Evolutionary conservation across 2,888 invertebrate genomes (phyloP).

Genomic region (Oxytorus armatus): DNA sequence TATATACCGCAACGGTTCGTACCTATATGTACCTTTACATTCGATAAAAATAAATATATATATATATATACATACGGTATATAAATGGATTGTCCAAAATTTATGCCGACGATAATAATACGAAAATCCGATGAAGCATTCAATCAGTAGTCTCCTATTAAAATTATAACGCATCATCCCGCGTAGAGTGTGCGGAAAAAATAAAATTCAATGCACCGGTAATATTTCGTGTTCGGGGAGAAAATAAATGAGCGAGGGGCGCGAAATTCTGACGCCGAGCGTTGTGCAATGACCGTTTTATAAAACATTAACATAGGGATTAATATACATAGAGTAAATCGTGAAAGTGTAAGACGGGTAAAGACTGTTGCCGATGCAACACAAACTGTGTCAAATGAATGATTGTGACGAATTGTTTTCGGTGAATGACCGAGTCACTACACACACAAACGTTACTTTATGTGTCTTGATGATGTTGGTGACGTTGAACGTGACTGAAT

Average conservation of each 20-base stretch:
- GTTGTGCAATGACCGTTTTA: background rate
- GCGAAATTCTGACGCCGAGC: slow-evolving; percentile 21
- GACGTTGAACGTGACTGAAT: slow-evolving; percentile 59
- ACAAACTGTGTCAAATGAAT: slow-evolving; percentile 59
- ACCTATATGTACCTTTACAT: background rate
- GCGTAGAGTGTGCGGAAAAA: background rate
- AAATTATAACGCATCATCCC: slow-evolving; percentile 37
- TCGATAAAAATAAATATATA: background rate
- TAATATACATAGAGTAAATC: slow-evolving; percentile 7
- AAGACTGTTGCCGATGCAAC: slow-evolving; percentile 8
- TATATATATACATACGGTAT: background rate
- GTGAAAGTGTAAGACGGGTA: slow-evolving; percentile 34
- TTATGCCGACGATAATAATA: slow-evolving; percentile 43
- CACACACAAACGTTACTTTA: background rate
- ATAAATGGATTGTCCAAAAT: slow-evolving; percentile 42
- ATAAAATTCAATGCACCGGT: slow-evolving; percentile 20
- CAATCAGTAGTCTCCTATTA: slow-evolving; percentile 38
- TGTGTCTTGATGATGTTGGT: slow-evolving; percentile 27
- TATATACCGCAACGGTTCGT: background rate
- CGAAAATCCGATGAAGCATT: slow-evolving; percentile 49
- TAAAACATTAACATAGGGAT: background rate
- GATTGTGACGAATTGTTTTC: slow-evolving; percentile 65
- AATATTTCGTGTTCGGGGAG: background rate
- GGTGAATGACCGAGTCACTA: slow-evolving; percentile 61
- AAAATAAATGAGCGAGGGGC: slow-evolving; percentile 24